Evolutionary conservation across 2,888 invertebrate genomes (phyloP).

Genomic region (Melanotus villosus): DNA sequence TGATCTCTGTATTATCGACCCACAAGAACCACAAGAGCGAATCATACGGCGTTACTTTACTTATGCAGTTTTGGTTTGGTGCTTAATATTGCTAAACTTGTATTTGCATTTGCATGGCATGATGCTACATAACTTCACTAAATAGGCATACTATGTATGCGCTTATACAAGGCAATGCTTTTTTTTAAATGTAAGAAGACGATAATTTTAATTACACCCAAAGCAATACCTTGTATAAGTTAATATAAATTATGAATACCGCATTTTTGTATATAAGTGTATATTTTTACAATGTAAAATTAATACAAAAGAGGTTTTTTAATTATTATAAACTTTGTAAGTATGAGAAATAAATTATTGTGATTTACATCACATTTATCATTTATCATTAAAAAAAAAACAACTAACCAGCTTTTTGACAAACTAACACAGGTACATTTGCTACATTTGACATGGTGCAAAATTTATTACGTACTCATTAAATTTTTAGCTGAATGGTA

Average conservation of each 20-base stretch:
- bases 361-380: slow-evolving; percentile 20
- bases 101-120: neutral
- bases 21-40: too few species aligned
- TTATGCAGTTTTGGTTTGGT: slow-evolving; percentile 5
- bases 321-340: slow-evolving; percentile 42
- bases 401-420: slow-evolving; percentile 1
- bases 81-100: slow-evolving; percentile 5
- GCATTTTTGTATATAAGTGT: slow-evolving; percentile 33
- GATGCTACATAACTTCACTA: neutral
- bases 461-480: slow-evolving; percentile 8
- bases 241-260: neutral
- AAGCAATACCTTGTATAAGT: neutral
- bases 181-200: neutral
- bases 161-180: too few species aligned
- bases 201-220: neutral
- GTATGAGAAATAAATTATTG: slow-evolving; percentile 28
- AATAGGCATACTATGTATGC: too few species aligned
- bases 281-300: slow-evolving; percentile 39
- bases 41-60: too few species aligned
- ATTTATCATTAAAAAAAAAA: too few species aligned
- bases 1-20: slow-evolving; percentile 7
- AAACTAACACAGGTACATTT: neutral
- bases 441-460: neutral
- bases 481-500: slow-evolving; percentile 83
- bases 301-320: slow-evolving; percentile 28